Percentiles rank a stretch among this genome's conserved stretches.
Conservation (phyloP, 2,888 invertebrate species). For the Trissoscelio sp. region DNA sequence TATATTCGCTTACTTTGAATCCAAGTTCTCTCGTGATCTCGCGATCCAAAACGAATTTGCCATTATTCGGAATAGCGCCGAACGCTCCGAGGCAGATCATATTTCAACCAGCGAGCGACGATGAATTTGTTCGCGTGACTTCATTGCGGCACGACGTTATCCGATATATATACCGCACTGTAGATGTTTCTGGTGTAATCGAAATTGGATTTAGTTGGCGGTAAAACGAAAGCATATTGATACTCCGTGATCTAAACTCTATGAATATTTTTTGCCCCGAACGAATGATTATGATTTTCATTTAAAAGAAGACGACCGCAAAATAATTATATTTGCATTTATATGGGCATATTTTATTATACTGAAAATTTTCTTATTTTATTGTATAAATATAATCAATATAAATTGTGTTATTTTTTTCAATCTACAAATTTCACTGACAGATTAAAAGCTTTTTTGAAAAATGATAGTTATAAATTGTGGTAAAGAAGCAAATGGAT, state of each 20-base stretch:
- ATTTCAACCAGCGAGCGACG: slow-evolving; percentile 68
- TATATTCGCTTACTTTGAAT: slow-evolving; percentile 67
- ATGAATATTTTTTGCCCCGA: slow-evolving; percentile 21
- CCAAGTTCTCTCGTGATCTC: slow-evolving; percentile 67
- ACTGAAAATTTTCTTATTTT: background rate
- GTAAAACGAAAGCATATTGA: slow-evolving; percentile 64
- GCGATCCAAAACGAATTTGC: slow-evolving; percentile 69
- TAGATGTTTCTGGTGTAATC: slow-evolving; percentile 64
- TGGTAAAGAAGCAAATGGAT: slow-evolving; percentile 4
- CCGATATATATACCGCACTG: slow-evolving; percentile 44
- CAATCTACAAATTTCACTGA: background rate
- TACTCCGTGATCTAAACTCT: slow-evolving; percentile 33
- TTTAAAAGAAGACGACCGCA: background rate
- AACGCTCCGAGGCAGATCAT: slow-evolving; percentile 67
- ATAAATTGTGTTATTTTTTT: background rate
- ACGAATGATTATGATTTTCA: slow-evolving; percentile 16
- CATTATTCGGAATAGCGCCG: slow-evolving; percentile 65
- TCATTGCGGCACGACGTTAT: slow-evolving; percentile 61
- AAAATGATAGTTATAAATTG: slow-evolving; percentile 18
- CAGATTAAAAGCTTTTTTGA: slow-evolving; percentile 16
- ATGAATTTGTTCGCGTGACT: slow-evolving; percentile 69
- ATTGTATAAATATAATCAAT: background rate
- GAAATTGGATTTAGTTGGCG: slow-evolving; percentile 65
- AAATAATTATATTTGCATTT: too few relatives aligned
- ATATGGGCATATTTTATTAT: too few relatives aligned